Percentiles rank a stretch among this genome's conserved stretches.
Evolutionary conservation across 2,797 vertebrate genomes (phyloP).

Genomic region (Malurus splendens): DNA sequence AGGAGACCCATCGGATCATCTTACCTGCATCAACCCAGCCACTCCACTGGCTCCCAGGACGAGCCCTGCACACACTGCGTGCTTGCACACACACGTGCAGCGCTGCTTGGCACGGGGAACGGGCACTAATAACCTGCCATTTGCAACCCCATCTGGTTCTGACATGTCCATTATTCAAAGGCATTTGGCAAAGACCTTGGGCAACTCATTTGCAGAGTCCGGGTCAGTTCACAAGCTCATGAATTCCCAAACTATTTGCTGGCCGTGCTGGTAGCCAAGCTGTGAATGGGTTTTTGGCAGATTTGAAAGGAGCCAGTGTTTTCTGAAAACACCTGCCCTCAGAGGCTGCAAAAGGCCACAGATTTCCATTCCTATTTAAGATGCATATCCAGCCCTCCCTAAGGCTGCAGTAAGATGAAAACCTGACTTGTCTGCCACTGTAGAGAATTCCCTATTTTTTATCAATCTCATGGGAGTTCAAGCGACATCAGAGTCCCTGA

Average conservation of each 20-base stretch:
- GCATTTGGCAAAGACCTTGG: constrained; percentile 48
- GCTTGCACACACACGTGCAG: background rate
- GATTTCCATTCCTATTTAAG: background rate
- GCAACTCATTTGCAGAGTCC: constrained; percentile 22
- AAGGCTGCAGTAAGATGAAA: background rate
- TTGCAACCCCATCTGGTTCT: constrained; percentile 9
- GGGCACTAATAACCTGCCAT: background rate
- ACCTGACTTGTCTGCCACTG: background rate
- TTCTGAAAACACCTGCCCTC: constrained; percentile 41
- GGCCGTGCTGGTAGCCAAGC: background rate
- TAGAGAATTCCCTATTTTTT: background rate
- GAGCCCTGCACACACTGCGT: accelerated
- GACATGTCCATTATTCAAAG: constrained; percentile 36
- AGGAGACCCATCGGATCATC: background rate
- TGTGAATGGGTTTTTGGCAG: constrained; percentile 22
- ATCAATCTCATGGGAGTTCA: background rate
- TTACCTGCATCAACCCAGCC: background rate
- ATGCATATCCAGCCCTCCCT: background rate
- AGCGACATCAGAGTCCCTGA: background rate
- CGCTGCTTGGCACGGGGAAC: background rate
- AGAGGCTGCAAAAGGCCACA: background rate
- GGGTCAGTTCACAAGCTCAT: constrained; percentile 38
- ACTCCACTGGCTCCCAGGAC: accelerated
- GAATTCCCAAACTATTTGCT: constrained; percentile 29
- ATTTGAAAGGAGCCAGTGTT: constrained; percentile 38